These are phyloP conservation scores for Xestia ashworthii DNA, from an alignment of 2,888 invertebrate species.

Conservation along the genomic window DNA sequence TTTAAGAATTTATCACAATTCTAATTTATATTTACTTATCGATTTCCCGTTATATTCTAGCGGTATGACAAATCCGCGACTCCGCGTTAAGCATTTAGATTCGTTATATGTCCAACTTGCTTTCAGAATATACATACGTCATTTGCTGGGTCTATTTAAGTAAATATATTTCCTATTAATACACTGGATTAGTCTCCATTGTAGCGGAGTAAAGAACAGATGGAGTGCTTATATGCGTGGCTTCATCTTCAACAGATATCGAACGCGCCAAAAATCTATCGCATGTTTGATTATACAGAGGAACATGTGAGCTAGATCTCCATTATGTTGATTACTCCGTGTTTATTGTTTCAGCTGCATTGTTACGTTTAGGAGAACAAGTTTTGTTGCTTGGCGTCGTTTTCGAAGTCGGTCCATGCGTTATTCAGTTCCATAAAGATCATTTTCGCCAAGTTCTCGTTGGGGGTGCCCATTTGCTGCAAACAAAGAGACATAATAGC, in stretches of 20 bases:
- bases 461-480: conserved; percentile 97
- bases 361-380: conserved; percentile 78
- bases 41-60: conserved; percentile 34
- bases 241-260: neutral
- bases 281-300: conserved; percentile 6
- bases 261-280: neutral
- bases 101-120: conserved; percentile 51
- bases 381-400: conserved; percentile 95
- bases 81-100: conserved; percentile 52
- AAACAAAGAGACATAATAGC: conserved; percentile 67
- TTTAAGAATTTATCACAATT: conserved; percentile 66
- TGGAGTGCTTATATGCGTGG: conserved; percentile 22
- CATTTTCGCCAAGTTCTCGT: conserved; percentile 98
- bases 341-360: conserved; percentile 48
- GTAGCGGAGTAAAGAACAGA: conserved; percentile 43
- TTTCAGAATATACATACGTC: conserved; percentile 49
- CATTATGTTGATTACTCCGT: conserved; percentile 45
- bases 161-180: conserved; percentile 54
- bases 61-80: conserved; percentile 49
- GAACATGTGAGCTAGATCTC: conserved; percentile 30
- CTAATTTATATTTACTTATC: conserved; percentile 56
- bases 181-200: conserved; percentile 39
- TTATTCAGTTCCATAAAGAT: conserved; percentile 99
- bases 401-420: conserved; percentile 99
- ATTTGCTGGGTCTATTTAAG: conserved; percentile 45